Evolutionary conservation across 2,113 vertebrate species (phyloP).

Genomic region (Turnix velox): DNA sequence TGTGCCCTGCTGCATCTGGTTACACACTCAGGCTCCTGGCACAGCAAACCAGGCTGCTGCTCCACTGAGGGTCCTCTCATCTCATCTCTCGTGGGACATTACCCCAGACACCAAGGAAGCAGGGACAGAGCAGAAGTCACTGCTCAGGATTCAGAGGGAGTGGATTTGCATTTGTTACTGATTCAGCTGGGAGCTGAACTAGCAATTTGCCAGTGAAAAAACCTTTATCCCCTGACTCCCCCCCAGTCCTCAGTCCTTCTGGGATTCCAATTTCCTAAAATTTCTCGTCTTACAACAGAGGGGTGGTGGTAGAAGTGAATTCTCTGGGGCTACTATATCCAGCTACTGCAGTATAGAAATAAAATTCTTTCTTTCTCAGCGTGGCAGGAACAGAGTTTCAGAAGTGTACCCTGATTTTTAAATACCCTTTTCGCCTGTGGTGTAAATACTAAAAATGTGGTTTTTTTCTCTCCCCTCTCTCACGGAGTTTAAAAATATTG

Average conservation of each 20-base stretch:
- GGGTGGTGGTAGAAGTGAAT: background rate
- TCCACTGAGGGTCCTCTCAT: fast-evolving
- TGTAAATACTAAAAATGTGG: constrained; percentile 56
- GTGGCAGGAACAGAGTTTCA: constrained; percentile 19
- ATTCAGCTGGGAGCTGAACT: background rate
- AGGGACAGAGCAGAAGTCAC: background rate
- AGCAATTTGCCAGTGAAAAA: background rate
- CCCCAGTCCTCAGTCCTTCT: background rate
- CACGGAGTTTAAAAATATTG: constrained; percentile 58
- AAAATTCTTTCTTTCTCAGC: background rate
- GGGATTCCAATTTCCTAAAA: background rate
- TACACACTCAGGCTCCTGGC: background rate
- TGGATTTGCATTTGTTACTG: background rate
- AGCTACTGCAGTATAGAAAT: background rate
- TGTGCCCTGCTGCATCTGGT: background rate
- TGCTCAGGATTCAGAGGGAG: background rate
- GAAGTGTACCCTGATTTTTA: constrained; percentile 53
- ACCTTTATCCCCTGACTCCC: background rate
- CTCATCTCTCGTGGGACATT: background rate
- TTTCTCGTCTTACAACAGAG: background rate
- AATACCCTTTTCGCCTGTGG: constrained; percentile 50
- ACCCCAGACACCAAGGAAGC: background rate
- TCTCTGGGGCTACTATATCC: constrained; percentile 14
- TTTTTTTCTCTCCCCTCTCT: background rate
- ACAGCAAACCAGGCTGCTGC: background rate